Conservation (phyloP, 2,797 vertebrate genomes). For the Sorex maritimensis region DNA sequence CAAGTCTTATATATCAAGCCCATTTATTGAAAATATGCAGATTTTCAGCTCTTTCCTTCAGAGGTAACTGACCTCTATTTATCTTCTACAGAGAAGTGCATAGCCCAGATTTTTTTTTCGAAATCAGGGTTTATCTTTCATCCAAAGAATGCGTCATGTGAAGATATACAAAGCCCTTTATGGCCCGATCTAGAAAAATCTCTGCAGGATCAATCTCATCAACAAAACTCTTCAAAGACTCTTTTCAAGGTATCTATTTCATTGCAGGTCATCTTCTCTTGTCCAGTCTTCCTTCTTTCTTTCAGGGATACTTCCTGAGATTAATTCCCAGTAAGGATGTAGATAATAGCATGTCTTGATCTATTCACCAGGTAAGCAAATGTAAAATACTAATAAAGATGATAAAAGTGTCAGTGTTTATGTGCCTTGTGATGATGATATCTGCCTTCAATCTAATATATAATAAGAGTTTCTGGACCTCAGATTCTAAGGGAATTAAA, state of each 20-base stretch:
- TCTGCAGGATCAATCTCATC: neutral
- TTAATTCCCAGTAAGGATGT: neutral
- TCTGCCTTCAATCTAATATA: too few relatives aligned
- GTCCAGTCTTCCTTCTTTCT: neutral
- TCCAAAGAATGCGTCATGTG: neutral
- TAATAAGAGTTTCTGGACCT: too few relatives aligned
- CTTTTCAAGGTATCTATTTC: neutral
- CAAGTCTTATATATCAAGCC: neutral
- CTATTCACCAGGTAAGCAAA: neutral
- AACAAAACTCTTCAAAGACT: neutral
- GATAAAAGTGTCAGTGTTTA: neutral
- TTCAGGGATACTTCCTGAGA: neutral
- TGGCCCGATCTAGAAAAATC: neutral
- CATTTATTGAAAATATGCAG: neutral
- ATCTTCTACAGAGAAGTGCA: neutral
- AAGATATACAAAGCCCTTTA: neutral
- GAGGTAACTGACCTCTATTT: neutral
- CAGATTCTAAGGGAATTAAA: too few relatives aligned
- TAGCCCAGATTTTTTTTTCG: neutral
- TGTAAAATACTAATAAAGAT: neutral
- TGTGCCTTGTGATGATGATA: neutral
- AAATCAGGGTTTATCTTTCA: neutral
- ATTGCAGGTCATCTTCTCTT: neutral
- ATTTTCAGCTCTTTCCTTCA: conserved; percentile 14
- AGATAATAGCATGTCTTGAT: neutral